Evolutionary conservation across 2,797 vertebrate species (phyloP).

Genomic region (Hypotaenidia philippensis): DNA sequence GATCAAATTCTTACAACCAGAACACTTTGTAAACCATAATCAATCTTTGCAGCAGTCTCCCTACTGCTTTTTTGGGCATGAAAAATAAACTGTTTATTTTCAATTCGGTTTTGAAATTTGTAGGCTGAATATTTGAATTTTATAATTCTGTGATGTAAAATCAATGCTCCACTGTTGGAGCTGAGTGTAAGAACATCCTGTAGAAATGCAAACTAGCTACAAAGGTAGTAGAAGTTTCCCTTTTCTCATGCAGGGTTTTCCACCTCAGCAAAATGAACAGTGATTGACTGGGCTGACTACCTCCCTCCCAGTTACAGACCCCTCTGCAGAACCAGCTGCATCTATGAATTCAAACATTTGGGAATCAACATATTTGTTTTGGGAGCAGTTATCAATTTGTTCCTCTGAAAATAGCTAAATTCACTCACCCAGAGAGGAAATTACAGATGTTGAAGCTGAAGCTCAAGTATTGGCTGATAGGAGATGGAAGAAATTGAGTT

Average conservation of each 20-base stretch:
- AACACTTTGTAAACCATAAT: constrained; percentile 60
- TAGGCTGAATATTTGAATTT: constrained; percentile 67
- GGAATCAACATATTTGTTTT: background rate
- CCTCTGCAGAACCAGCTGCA: background rate
- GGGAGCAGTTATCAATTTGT: background rate
- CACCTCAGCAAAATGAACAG: background rate
- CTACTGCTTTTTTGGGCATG: constrained; percentile 45
- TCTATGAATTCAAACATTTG: background rate
- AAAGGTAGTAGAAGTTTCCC: background rate
- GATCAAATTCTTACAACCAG: constrained; percentile 52
- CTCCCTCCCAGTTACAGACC: background rate
- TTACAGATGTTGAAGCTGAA: background rate
- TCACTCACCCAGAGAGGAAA: background rate
- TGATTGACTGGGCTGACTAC: background rate
- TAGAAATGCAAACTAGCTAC: background rate
- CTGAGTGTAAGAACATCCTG: background rate
- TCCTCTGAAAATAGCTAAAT: background rate
- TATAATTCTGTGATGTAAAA: constrained; percentile 36
- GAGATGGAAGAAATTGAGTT: background rate
- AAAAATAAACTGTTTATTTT: constrained; percentile 67
- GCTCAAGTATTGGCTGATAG: background rate
- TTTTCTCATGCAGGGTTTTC: background rate
- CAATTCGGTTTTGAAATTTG: constrained; percentile 53
- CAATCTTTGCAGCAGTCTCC: constrained; percentile 33
- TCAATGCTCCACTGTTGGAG: background rate